phyloP scores from a whole-genome alignment of 2,888 invertebrate genomes.

The Macrophya alboannulata region DNA sequence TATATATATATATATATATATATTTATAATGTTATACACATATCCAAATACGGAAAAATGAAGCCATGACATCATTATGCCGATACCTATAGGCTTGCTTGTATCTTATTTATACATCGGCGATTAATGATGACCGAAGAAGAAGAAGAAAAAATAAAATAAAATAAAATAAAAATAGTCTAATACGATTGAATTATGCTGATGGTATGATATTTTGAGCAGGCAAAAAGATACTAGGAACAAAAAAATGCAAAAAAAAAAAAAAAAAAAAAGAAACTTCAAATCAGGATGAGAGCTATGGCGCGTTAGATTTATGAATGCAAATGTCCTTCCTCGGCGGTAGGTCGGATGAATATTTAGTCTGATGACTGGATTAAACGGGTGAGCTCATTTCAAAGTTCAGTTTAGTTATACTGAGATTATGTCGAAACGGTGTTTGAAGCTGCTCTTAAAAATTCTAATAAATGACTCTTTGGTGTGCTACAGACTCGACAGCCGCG shows the following conservation, averaged over 20 bases:
- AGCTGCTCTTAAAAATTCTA: constrained; percentile 1
- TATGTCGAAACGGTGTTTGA: not conserved
- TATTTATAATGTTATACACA: not conserved
- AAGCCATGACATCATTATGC: not conserved
- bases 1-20: not conserved
- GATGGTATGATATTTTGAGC: not conserved
- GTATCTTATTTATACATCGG: not conserved
- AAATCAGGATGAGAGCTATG: not conserved
- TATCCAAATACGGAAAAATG: constrained; percentile 9
- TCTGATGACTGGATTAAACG: constrained; percentile 27
- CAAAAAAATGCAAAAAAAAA: not conserved
- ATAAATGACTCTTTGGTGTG: not conserved
- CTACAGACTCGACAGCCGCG: not conserved
- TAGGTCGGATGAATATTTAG: constrained; percentile 41
- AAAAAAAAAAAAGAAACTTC: not conserved
- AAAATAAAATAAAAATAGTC: not conserved
- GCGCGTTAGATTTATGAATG: constrained; percentile 14
- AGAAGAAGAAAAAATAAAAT: not conserved
- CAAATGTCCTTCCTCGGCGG: not conserved
- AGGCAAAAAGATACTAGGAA: not conserved
- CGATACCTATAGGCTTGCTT: too few species aligned
- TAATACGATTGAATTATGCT: not conserved
- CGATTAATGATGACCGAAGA: not conserved
- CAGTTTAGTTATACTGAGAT: not conserved
- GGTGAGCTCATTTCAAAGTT: constrained; percentile 31